Evolutionary conservation across 2,797 vertebrate species (phyloP).

Genomic region (Peromyscus eremicus): DNA sequence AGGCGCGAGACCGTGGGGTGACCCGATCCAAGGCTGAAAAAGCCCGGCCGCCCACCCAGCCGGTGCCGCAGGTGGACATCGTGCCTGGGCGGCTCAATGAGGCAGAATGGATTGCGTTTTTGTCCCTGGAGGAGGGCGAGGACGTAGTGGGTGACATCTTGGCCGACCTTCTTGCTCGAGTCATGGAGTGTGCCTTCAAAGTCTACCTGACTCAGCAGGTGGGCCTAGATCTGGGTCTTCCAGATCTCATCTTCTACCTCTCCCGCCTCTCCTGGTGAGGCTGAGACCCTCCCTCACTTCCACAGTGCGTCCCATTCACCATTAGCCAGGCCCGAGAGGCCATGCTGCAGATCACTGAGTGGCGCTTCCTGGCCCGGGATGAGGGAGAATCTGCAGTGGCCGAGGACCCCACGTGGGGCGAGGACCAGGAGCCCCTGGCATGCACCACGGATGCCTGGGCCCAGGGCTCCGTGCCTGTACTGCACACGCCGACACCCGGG

Average conservation of each 20-base stretch:
- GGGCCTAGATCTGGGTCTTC: constrained; percentile 11
- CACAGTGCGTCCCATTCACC: constrained; percentile 88
- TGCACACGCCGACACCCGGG: fast-evolving
- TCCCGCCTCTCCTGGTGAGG: background rate
- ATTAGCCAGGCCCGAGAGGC: constrained; percentile 87
- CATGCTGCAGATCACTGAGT: constrained; percentile 87
- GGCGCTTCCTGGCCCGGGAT: constrained; percentile 88
- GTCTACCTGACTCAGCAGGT: constrained; percentile 89
- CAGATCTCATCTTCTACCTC: background rate
- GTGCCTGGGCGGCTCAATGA: constrained; percentile 84
- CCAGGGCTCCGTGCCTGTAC: constrained; percentile 87
- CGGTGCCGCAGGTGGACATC: constrained; percentile 77
- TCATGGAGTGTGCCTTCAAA: constrained; percentile 86
- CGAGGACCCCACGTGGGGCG: constrained; percentile 84
- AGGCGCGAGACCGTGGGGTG: constrained; percentile 77
- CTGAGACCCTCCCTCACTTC: constrained; percentile 20
- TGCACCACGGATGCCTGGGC: constrained; percentile 88
- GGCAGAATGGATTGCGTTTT: constrained; percentile 87
- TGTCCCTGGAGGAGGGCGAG: constrained; percentile 87
- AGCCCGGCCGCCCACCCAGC: background rate
- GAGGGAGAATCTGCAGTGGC: constrained; percentile 86
- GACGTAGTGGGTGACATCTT: constrained; percentile 86
- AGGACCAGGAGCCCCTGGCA: constrained; percentile 89
- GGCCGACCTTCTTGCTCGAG: constrained; percentile 85
- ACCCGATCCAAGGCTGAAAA: constrained; percentile 85